These are phyloP conservation scores for Lasioglossum figueresi DNA, from an alignment of 2,888 invertebrate species.

Conservation along the genomic window DNA sequence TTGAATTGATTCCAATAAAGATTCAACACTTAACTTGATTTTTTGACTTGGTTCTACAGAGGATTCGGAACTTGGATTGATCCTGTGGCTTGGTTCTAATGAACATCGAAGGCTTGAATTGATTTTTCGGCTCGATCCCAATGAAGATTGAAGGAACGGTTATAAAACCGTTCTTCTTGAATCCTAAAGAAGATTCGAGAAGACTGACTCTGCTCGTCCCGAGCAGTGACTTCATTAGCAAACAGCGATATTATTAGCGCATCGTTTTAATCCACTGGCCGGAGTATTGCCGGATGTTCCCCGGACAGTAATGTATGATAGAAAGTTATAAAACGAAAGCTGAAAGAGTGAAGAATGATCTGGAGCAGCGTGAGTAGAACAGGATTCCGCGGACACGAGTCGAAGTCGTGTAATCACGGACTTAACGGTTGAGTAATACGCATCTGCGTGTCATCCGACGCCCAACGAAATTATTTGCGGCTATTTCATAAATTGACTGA, in stretches of 20 bases:
- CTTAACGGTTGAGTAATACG: not conserved
- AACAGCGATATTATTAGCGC: not conserved
- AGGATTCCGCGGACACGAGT: slow-evolving; percentile 8
- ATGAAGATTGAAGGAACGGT: not conserved
- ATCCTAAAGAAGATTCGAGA: not conserved
- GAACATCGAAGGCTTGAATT: not conserved
- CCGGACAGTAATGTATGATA: slow-evolving; percentile 2
- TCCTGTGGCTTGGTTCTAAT: not conserved
- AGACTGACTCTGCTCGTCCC: not conserved
- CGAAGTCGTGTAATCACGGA: not conserved
- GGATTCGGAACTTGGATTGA: no score
- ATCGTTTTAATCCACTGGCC: not conserved
- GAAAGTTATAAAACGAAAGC: slow-evolving; percentile 24
- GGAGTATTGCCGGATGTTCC: not conserved
- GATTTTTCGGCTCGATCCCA: no score
- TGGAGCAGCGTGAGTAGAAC: slow-evolving; percentile 20
- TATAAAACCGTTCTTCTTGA: no score
- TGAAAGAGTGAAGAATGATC: slow-evolving; percentile 25
- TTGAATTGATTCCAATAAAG: no score
- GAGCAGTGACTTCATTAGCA: not conserved
- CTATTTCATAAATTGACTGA: not conserved
- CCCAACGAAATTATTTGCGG: not conserved
- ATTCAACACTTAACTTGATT: no score
- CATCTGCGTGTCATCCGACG: not conserved
- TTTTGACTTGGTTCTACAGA: no score